phyloP scores from a whole-genome alignment of 2,888 invertebrate genomes.

The Aporophyla nigra region DNA sequence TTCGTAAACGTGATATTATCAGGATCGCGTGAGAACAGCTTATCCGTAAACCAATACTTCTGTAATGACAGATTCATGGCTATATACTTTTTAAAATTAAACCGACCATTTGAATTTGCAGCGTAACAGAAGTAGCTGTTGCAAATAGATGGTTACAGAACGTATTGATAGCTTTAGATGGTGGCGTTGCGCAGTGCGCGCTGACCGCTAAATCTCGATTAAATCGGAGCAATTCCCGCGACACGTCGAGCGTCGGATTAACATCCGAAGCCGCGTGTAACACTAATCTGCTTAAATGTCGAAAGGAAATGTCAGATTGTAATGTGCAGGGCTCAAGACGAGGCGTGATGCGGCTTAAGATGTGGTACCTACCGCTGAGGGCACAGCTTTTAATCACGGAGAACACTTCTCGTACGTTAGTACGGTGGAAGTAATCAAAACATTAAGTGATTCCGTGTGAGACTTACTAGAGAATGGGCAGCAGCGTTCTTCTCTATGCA shows the following conservation, averaged over 20 bases:
- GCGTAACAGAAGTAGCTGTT: conserved; percentile 60
- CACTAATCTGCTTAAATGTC: conserved; percentile 91
- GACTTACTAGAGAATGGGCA: too few species aligned
- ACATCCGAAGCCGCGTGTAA: conserved; percentile 87
- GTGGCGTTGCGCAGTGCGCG: conserved; percentile 68
- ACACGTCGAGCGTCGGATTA: conserved; percentile 89
- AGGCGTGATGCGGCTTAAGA: conserved; percentile 85
- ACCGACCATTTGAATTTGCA: conserved; percentile 42
- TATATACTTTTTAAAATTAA: conserved; percentile 44
- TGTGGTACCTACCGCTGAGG: conserved; percentile 83
- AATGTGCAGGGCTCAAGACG: conserved; percentile 85
- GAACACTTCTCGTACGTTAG: conserved; percentile 51
- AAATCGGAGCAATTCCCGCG: conserved; percentile 87
- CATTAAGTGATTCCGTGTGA: conserved; percentile 15
- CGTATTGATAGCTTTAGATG: conserved; percentile 68
- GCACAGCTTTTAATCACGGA: conserved; percentile 73
- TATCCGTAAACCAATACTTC: conserved; percentile 64
- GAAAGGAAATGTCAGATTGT: conserved; percentile 91
- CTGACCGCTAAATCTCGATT: conserved; percentile 86
- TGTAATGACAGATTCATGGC: conserved; percentile 49
- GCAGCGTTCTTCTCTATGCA: too few species aligned
- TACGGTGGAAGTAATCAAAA: conserved; percentile 25
- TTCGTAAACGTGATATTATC: conserved; percentile 63
- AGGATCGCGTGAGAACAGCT: conserved; percentile 66
- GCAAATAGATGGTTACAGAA: conserved; percentile 50